Percentiles rank a stretch among this genome's conserved stretches.
Conservation (phyloP, 2,797 vertebrate genomes). For the Lates japonicus region DNA sequence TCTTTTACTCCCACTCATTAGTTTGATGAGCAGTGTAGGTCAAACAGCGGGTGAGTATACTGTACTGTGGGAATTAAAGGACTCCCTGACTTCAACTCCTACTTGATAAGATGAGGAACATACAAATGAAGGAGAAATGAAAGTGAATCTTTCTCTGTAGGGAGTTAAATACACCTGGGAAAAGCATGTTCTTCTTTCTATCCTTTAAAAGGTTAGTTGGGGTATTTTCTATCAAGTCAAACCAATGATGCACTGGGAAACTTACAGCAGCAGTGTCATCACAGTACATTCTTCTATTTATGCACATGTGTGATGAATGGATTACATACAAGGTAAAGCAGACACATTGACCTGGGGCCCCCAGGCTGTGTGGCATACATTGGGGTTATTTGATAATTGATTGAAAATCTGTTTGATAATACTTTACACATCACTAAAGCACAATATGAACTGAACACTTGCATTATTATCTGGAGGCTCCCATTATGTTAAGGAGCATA, state of each 20-base stretch:
- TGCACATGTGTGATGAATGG: not conserved
- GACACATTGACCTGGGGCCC: not conserved
- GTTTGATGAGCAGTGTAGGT: slow-evolving; percentile 30
- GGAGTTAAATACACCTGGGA: not conserved
- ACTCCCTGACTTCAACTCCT: not conserved
- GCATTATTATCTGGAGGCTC: too few relatives aligned
- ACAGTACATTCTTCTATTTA: not conserved
- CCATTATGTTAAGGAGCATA: too few relatives aligned
- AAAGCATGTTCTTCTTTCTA: not conserved
- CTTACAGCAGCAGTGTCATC: not conserved
- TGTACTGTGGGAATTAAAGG: slow-evolving; percentile 7
- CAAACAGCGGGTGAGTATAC: slow-evolving; percentile 6
- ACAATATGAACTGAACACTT: not conserved
- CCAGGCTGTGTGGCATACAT: not conserved
- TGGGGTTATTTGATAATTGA: not conserved
- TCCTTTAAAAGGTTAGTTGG: not conserved
- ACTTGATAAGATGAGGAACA: not conserved
- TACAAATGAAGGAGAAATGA: not conserved
- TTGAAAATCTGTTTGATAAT: not conserved
- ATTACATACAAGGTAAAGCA: not conserved
- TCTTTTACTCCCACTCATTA: slow-evolving; percentile 45
- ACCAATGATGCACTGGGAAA: not conserved
- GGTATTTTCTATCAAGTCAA: not conserved
- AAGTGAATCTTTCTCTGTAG: not conserved
- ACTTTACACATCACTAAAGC: not conserved